Evolutionary conservation across 1,140 invertebrate genomes (phyloP).

Genomic region (Pseudomyrmex pallidus): DNA sequence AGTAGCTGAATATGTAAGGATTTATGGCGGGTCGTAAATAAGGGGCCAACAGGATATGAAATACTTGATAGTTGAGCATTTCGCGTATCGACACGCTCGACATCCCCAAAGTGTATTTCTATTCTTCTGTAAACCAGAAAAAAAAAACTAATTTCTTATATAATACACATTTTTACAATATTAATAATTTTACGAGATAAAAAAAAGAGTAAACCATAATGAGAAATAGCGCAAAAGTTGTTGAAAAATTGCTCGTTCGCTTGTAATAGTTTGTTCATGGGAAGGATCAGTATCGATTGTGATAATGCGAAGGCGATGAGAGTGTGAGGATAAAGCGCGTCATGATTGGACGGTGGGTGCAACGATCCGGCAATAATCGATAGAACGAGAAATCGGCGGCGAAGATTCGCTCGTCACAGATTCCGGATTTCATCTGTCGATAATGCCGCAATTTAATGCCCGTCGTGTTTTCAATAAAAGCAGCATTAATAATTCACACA

Average conservation of each 20-base stretch:
- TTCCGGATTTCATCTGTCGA: neutral
- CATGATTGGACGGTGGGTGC: neutral
- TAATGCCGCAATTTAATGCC: conserved; percentile 6
- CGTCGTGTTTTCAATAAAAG: neutral
- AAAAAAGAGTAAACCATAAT: too few relatives aligned
- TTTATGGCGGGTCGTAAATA: conserved; percentile 43
- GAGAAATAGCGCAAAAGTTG: too few relatives aligned
- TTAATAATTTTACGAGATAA: too few relatives aligned
- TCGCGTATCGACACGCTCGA: conserved; percentile 3
- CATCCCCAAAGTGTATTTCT: too few relatives aligned
- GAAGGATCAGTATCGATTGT: conserved; percentile 45
- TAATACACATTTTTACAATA: too few relatives aligned
- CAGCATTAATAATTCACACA: neutral
- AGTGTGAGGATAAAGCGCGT: conserved; percentile 9
- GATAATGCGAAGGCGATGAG: conserved; percentile 17
- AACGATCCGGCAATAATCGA: conserved; percentile 27
- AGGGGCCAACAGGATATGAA: conserved; percentile 33
- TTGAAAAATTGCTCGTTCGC: conserved; percentile 8
- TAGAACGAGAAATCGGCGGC: conserved; percentile 8
- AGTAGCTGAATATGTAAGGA: conserved; percentile 26
- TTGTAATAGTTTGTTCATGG: neutral
- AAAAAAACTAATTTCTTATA: too few relatives aligned
- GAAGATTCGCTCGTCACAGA: neutral
- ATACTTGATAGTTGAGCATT: conserved; percentile 38
- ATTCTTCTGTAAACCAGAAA: too few relatives aligned